Conservation (phyloP, 2,888 invertebrate species). For the Agrotis ipsilon region DNA sequence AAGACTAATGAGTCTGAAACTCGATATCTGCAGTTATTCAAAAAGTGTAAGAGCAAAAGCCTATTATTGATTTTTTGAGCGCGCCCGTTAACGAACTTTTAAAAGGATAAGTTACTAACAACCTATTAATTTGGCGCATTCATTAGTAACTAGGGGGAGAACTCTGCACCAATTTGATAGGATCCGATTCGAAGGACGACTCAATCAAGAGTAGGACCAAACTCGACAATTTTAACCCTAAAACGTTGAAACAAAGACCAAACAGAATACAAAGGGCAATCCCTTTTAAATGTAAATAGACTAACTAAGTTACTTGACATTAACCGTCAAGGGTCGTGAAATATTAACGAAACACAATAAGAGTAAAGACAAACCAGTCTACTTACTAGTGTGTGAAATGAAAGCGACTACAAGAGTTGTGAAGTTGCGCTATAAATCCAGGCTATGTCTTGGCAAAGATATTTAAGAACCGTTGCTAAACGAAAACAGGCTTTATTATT, state of each 20-base stretch:
- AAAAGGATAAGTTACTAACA: slow-evolving; percentile 57
- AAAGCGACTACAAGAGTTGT: slow-evolving; percentile 86
- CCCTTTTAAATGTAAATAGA: slow-evolving; percentile 64
- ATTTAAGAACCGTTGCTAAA: slow-evolving; percentile 19
- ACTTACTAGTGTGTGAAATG: slow-evolving; percentile 84
- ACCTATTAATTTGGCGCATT: slow-evolving; percentile 54
- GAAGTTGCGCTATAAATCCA: slow-evolving; percentile 85
- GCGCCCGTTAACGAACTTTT: slow-evolving; percentile 47
- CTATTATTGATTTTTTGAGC: slow-evolving; percentile 31
- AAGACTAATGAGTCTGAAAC: neutral
- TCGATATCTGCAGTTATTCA: slow-evolving; percentile 14
- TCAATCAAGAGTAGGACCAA: slow-evolving; percentile 31
- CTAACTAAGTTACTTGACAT: slow-evolving; percentile 64
- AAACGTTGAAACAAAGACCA: slow-evolving; percentile 57
- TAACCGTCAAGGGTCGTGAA: slow-evolving; percentile 58
- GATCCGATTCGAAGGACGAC: slow-evolving; percentile 40
- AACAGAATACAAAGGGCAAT: slow-evolving; percentile 58
- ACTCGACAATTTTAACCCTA: slow-evolving; percentile 34
- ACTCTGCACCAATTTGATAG: slow-evolving; percentile 46
- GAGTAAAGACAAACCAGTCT: slow-evolving; percentile 73
- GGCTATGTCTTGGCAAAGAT: slow-evolving; percentile 69
- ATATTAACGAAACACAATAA: slow-evolving; percentile 72
- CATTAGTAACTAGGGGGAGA: slow-evolving; percentile 52
- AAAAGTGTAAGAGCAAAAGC: slow-evolving; percentile 34
- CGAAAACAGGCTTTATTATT: slow-evolving; percentile 59